Evolutionary conservation across 2,113 vertebrate genomes (phyloP).

Genomic region (Onychostoma macrolepis): DNA sequence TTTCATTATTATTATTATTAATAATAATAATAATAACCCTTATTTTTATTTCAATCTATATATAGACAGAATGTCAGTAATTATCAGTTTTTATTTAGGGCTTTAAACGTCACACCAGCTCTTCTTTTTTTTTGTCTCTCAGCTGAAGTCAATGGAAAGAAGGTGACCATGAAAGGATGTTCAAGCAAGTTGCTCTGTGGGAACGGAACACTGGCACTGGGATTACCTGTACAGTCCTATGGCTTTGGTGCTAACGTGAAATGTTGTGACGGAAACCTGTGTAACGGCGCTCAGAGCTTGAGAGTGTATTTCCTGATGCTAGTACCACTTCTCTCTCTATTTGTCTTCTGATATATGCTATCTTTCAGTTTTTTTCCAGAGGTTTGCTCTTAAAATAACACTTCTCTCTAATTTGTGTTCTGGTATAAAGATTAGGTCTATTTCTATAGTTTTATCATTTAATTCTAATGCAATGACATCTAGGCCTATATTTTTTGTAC

Average conservation of each 20-base stretch:
- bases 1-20: not conserved
- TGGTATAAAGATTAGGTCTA: not conserved
- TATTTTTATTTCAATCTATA: not conserved
- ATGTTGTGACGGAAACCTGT: constrained; percentile 43
- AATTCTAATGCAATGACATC: not conserved
- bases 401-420: not conserved
- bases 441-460: too few relatives aligned
- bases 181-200: constrained; percentile 9
- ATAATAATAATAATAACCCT: too few relatives aligned
- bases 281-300: not conserved
- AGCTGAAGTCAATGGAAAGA: not conserved
- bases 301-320: not conserved
- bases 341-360: not conserved
- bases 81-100: not conserved
- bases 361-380: not conserved
- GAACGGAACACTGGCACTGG: not conserved
- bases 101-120: not conserved
- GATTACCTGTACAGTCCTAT: not conserved
- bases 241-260: not conserved
- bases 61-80: not conserved
- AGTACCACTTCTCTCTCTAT: not conserved
- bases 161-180: constrained; percentile 7
- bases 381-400: not conserved
- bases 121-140: not conserved
- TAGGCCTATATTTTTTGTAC: not conserved